A percentile compares a stretch with the other conserved stretches of the same genome.
Evolutionary conservation across 2,888 invertebrate species (phyloP).

Genomic region (Ecliptopera silaceata): DNA sequence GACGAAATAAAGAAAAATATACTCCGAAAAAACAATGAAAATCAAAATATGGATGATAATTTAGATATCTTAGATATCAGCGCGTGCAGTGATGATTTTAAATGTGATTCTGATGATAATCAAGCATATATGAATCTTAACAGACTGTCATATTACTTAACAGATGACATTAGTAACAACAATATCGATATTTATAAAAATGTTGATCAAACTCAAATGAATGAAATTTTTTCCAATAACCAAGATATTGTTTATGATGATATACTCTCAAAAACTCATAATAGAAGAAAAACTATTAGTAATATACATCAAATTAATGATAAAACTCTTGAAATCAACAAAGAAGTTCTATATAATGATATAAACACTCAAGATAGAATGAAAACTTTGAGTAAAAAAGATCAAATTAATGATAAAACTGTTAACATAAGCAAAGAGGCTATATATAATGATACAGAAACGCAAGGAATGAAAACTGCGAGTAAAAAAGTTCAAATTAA

Average conservation of each 20-base stretch:
- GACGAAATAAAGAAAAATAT: constrained; percentile 36
- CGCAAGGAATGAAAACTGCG: no score
- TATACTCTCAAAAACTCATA: no score
- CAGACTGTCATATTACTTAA: background rate
- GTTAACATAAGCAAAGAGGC: no score
- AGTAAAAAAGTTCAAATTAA: no score
- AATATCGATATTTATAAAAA: background rate
- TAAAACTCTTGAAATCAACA: background rate
- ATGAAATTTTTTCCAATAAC: no score
- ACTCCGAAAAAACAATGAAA: constrained; percentile 24
- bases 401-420: constrained; percentile 3
- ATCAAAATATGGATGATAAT: constrained; percentile 42
- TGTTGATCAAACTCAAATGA: background rate
- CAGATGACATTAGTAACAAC: constrained; percentile 1
- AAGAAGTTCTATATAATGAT: background rate
- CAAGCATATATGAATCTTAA: constrained; percentile 1
- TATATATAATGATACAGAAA: no score
- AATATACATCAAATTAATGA: no score
- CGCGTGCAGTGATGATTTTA: constrained; percentile 58
- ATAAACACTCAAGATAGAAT: background rate
- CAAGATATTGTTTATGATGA: no score
- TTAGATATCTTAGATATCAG: constrained; percentile 45
- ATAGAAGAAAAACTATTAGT: no score
- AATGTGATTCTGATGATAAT: constrained; percentile 34
- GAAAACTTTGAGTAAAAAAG: background rate